phyloP scores from a whole-genome alignment of 1,140 invertebrate genomes.

The Diorhabda carinulata region DNA sequence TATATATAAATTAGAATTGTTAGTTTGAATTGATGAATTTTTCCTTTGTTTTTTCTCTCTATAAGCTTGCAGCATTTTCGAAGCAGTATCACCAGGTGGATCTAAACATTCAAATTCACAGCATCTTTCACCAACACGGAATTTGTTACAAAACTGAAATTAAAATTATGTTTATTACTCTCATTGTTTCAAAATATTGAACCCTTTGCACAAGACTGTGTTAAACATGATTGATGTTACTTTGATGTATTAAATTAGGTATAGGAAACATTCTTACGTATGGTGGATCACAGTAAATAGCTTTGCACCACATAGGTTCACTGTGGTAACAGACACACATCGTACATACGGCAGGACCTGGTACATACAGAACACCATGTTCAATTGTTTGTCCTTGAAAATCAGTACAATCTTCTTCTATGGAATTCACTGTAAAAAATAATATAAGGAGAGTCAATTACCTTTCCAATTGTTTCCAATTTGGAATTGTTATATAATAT shows the following conservation, averaged over 20 bases:
- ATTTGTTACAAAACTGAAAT: constrained; percentile 69
- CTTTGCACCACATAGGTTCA: constrained; percentile 79
- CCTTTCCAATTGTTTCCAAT: no score
- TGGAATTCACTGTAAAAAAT: constrained; percentile 21
- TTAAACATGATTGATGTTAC: background rate
- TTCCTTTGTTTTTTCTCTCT: constrained; percentile 18
- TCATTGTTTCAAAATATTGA: background rate
- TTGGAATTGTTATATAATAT: no score
- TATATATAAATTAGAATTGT: background rate
- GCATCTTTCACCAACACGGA: constrained; percentile 68
- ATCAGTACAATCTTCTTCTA: constrained; percentile 75
- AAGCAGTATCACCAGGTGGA: constrained; percentile 57
- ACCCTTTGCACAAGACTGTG: no score
- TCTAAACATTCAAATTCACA: constrained; percentile 75
- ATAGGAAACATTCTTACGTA: constrained; percentile 58
- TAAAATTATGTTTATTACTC: background rate
- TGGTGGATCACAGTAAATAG: constrained; percentile 80
- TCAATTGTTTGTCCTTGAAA: constrained; percentile 70
- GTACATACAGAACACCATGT: constrained; percentile 77
- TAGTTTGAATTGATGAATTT: constrained; percentile 9
- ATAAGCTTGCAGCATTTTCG: constrained; percentile 36
- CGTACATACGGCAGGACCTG: constrained; percentile 79
- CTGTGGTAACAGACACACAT: constrained; percentile 82
- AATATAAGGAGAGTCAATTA: no score
- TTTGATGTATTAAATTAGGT: no score